phyloP scores from a whole-genome alignment of 2,888 invertebrate species.

The Helobdella robusta region DNA sequence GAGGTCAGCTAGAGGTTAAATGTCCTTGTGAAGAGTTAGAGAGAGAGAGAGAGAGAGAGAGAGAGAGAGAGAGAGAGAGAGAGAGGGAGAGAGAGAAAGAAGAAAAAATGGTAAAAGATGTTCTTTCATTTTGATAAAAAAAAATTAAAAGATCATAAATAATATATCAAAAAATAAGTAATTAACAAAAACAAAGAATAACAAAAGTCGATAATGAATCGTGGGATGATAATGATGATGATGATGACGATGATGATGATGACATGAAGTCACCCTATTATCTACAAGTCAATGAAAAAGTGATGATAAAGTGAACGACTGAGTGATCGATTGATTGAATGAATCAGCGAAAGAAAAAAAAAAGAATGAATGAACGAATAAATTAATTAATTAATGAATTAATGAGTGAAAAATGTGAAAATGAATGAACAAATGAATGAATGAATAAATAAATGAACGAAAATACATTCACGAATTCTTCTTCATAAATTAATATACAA shows the following conservation, averaged over 20 bases:
- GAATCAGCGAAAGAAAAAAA: neutral
- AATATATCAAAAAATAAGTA: no score
- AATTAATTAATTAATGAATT: neutral
- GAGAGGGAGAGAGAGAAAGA: no score
- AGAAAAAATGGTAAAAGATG: no score
- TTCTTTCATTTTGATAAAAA: no score
- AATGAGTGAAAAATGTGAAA: no score
- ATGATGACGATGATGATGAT: slow-evolving; percentile 15
- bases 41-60: no score
- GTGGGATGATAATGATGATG: neutral
- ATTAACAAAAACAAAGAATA: no score
- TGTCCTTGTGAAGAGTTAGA: no score
- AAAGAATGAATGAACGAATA: neutral
- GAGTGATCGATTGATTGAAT: neutral
- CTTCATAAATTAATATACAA: no score
- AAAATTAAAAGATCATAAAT: no score
- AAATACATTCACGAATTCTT: neutral
- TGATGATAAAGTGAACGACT: neutral
- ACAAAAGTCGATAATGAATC: neutral
- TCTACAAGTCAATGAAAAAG: neutral
- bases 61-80: no score
- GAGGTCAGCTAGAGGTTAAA: no score
- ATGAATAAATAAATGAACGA: neutral
- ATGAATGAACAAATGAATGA: slow-evolving; percentile 2
- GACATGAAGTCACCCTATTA: neutral